A percentile compares a stretch with the other conserved stretches of the same genome.
Conservation (phyloP, 2,888 invertebrate genomes). For the Halictus quadricinctus region DNA sequence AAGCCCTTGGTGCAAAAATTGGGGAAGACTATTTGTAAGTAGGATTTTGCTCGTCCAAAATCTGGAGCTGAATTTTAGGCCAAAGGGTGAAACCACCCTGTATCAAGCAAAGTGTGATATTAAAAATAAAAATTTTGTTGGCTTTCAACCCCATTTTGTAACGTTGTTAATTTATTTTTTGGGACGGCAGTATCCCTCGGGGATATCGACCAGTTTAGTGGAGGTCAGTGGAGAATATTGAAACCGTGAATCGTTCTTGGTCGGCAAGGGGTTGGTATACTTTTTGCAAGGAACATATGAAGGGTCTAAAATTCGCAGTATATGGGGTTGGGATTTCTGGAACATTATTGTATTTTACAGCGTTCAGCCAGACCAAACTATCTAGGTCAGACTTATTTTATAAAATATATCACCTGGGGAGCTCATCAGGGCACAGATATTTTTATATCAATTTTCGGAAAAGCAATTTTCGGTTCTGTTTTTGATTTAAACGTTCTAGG, state of each 20-base stretch:
- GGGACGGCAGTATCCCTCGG: neutral
- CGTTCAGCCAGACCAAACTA: neutral
- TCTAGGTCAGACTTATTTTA: neutral
- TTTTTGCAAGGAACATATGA: conserved; percentile 4
- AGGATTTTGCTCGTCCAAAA: neutral
- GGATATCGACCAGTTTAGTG: neutral
- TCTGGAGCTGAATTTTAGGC: neutral
- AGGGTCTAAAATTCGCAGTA: neutral
- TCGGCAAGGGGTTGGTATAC: neutral
- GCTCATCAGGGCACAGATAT: neutral
- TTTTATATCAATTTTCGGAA: neutral
- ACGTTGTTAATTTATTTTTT: neutral
- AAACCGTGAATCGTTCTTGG: conserved; percentile 6
- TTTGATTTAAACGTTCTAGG: neutral
- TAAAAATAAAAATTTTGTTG: neutral
- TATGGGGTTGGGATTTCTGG: neutral
- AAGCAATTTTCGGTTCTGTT: neutral
- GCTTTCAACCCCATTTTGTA: neutral
- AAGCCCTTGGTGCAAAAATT: no score
- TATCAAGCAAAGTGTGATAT: neutral
- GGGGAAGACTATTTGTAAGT: no score
- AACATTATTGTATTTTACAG: neutral
- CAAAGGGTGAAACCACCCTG: no score
- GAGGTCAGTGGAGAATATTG: conserved; percentile 2
- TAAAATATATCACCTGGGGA: neutral